Conservation (phyloP, 2,888 invertebrate genomes). For the Cerceris rybyensis region DNA sequence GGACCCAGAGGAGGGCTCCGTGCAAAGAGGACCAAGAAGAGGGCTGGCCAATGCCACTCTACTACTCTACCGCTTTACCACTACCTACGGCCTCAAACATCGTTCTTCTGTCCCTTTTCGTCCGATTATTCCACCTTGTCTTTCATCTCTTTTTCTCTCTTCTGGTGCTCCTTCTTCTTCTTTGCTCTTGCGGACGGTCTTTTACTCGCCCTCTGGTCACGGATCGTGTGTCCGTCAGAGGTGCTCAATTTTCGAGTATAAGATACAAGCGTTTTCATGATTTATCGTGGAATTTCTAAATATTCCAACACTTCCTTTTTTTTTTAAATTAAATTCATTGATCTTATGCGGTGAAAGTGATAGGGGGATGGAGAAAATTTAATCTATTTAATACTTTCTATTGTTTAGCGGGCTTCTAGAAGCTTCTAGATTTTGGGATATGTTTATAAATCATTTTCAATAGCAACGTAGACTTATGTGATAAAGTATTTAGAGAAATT, state of each 20-base stretch:
- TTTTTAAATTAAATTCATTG: not conserved
- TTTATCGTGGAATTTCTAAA: not conserved
- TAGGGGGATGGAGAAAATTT: too few relatives aligned
- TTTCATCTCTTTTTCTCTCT: constrained; percentile 24
- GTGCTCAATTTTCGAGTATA: constrained; percentile 55
- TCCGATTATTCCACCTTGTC: constrained; percentile 35
- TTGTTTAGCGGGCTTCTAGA: too few relatives aligned
- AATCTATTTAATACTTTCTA: too few relatives aligned
- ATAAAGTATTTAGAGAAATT: too few relatives aligned
- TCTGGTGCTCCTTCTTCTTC: constrained; percentile 31
- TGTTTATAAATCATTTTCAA: too few relatives aligned
- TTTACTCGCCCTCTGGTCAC: constrained; percentile 41
- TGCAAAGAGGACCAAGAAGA: constrained; percentile 49
- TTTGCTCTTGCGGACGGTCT: constrained; percentile 8
- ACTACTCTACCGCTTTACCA: not conserved
- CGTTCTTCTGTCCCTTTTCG: constrained; percentile 51
- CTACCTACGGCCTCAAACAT: constrained; percentile 45
- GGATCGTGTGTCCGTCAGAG: constrained; percentile 67
- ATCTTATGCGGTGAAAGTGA: too few relatives aligned
- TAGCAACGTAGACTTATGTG: too few relatives aligned
- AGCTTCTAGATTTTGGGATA: too few relatives aligned
- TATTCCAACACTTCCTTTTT: not conserved
- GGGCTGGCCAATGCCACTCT: constrained; percentile 5
- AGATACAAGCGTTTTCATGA: not conserved
- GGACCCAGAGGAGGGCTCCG: constrained; percentile 41